Conservation (phyloP, 2,888 invertebrate species). For the Pyrgus malvae region DNA sequence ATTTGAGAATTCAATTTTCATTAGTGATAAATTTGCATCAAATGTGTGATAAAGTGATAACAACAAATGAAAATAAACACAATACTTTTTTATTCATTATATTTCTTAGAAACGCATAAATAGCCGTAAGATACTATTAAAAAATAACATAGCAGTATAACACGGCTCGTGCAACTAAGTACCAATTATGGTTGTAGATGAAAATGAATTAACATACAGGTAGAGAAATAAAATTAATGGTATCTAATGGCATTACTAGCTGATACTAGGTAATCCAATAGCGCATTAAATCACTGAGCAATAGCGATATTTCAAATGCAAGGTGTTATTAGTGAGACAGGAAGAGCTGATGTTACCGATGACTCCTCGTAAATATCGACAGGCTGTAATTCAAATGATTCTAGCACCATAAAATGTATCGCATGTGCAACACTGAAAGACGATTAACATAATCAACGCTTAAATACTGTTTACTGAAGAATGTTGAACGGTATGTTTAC, state of each 20-base stretch:
- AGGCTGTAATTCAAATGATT: conserved; percentile 4
- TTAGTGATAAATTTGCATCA: too few relatives aligned
- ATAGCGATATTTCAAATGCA: conserved; percentile 16
- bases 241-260: conserved; percentile 9
- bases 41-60: too few relatives aligned
- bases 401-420: conserved; percentile 2
- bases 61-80: too few relatives aligned
- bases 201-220: conserved; percentile 21
- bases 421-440: conserved; percentile 6
- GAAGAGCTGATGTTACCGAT: conserved; percentile 12
- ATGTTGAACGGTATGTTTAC: conserved; percentile 20
- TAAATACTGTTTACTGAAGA: conserved; percentile 22
- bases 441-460: conserved; percentile 27
- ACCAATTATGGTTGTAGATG: conserved; percentile 12
- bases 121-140: conserved; percentile 4
- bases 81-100: conserved; percentile 1
- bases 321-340: conserved; percentile 19
- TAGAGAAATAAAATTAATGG: conserved; percentile 16
- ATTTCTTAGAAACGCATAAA: conserved; percentile 8
- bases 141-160: conserved; percentile 9
- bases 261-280: conserved; percentile 13
- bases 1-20: too few relatives aligned
- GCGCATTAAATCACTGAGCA: conserved; percentile 10
- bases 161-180: conserved; percentile 19
- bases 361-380: conserved; percentile 3